These are phyloP conservation scores for Cherax quadricarinatus DNA, from an alignment of 1,140 invertebrate genomes.

Conservation along the genomic window DNA sequence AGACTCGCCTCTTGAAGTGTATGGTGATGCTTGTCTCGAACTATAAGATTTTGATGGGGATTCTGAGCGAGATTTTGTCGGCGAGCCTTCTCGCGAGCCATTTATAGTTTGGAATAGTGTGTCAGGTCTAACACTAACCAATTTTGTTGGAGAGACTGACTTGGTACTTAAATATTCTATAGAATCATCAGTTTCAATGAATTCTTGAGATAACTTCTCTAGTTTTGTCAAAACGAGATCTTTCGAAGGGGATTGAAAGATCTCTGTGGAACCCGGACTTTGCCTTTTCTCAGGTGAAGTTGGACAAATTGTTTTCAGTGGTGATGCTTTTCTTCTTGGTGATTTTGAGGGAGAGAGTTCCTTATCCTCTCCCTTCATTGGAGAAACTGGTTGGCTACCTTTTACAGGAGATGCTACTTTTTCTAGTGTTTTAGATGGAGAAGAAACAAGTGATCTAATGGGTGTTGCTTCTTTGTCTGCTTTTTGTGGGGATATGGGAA, in stretches of 20 bases:
- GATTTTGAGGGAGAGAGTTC: slow-evolving; percentile 16
- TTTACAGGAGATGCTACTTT: slow-evolving; percentile 2
- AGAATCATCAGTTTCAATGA: not conserved
- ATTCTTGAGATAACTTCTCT: not conserved
- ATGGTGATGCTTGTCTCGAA: slow-evolving; percentile 43
- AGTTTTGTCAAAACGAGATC: not conserved
- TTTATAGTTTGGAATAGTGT: slow-evolving; percentile 40
- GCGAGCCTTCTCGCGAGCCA: slow-evolving; percentile 43
- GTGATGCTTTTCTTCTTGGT: slow-evolving; percentile 11
- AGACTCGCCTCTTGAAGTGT: slow-evolving; percentile 60
- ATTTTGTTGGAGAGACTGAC: slow-evolving; percentile 3
- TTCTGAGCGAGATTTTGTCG: slow-evolving; percentile 21
- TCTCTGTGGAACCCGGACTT: slow-evolving; percentile 2
- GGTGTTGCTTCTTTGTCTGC: not conserved
- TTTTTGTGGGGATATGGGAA: not conserved
- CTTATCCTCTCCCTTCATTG: slow-evolving; percentile 16
- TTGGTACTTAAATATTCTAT: not conserved
- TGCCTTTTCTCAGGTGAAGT: slow-evolving; percentile 18
- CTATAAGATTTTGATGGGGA: slow-evolving; percentile 54
- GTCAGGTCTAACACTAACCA: slow-evolving; percentile 26
- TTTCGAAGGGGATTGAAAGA: not conserved
- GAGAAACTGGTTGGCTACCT: not conserved
- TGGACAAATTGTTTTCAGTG: slow-evolving; percentile 29
- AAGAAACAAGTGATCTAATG: not conserved
- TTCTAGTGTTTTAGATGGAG: slow-evolving; percentile 6